A percentile compares a stretch with the other conserved stretches of the same genome.
phyloP scores from a whole-genome alignment of 1,140 invertebrate species.

The Tachypleus tridentatus region DNA sequence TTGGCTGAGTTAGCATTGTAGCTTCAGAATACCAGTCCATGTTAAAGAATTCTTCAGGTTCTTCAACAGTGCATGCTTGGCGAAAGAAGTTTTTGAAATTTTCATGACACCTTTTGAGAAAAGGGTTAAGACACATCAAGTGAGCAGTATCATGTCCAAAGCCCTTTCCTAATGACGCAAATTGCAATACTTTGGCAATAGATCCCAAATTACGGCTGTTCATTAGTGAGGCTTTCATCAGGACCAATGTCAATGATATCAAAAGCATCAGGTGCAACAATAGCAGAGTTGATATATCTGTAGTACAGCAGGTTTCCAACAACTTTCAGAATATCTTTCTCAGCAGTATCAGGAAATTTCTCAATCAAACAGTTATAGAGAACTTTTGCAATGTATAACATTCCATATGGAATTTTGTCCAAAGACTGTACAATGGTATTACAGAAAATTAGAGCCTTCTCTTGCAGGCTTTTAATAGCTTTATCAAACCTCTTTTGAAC shows the following conservation, averaged over 20 bases:
- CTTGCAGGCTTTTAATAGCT: constrained; percentile 47
- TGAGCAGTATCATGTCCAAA: constrained; percentile 68
- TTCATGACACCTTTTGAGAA: constrained; percentile 66
- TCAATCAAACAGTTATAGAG: constrained; percentile 48
- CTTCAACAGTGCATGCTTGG: constrained; percentile 56
- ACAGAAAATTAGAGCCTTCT: constrained; percentile 52
- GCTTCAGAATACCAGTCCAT: constrained; percentile 66
- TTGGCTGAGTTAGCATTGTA: constrained; percentile 54
- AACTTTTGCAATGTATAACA: constrained; percentile 61
- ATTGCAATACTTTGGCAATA: constrained; percentile 69
- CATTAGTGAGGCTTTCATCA: constrained; percentile 49
- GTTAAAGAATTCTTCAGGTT: constrained; percentile 55
- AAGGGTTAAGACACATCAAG: constrained; percentile 56
- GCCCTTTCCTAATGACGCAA: constrained; percentile 67
- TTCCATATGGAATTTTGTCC: constrained; percentile 59
- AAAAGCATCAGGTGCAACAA: constrained; percentile 67
- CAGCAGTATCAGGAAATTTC: constrained; percentile 56
- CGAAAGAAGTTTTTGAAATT: constrained; percentile 61
- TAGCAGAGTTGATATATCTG: constrained; percentile 67
- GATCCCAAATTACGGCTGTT: constrained; percentile 65
- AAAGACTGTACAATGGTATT: constrained; percentile 47
- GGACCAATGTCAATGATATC: constrained; percentile 57
- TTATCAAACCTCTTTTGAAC: constrained; percentile 48
- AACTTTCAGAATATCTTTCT: constrained; percentile 63
- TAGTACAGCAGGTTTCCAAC: constrained; percentile 71